These are phyloP conservation scores for Zaprionus camerounensis DNA, from an alignment of 1,140 invertebrate genomes.

Conservation along the genomic window DNA sequence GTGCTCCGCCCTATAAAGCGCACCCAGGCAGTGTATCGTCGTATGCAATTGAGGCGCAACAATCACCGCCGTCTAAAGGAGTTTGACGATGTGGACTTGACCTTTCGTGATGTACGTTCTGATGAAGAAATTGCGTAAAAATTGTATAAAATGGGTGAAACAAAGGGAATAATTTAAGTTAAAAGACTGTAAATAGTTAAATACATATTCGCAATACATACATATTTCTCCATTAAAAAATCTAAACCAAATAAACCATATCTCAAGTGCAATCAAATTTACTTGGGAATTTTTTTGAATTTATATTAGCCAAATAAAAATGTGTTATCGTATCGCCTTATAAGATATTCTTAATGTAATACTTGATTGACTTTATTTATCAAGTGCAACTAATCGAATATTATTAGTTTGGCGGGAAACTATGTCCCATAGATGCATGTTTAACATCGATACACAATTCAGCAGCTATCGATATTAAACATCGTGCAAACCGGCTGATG, in stretches of 20 bases:
- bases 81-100: conserved; percentile 49
- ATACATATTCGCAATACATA: conserved; percentile 2
- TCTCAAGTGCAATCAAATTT: background rate
- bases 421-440: background rate
- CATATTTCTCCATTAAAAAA: background rate
- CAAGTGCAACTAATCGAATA: background rate
- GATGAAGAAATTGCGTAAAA: conserved; percentile 5
- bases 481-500: conserved; percentile 26
- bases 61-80: conserved; percentile 41
- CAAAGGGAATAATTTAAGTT: background rate
- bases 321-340: background rate
- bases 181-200: conserved; percentile 28
- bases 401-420: background rate
- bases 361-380: background rate
- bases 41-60: conserved; percentile 28
- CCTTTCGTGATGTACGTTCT: conserved; percentile 13
- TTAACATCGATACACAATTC: background rate
- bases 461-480: background rate
- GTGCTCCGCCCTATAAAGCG: conserved; percentile 43
- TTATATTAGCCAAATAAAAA: background rate
- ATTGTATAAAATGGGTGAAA: background rate
- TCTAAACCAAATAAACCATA: background rate
- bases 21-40: conserved; percentile 33
- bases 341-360: background rate
- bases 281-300: background rate